These are phyloP conservation scores for Chymomyza costata DNA, from an alignment of 1,140 invertebrate species.

Conservation along the genomic window DNA sequence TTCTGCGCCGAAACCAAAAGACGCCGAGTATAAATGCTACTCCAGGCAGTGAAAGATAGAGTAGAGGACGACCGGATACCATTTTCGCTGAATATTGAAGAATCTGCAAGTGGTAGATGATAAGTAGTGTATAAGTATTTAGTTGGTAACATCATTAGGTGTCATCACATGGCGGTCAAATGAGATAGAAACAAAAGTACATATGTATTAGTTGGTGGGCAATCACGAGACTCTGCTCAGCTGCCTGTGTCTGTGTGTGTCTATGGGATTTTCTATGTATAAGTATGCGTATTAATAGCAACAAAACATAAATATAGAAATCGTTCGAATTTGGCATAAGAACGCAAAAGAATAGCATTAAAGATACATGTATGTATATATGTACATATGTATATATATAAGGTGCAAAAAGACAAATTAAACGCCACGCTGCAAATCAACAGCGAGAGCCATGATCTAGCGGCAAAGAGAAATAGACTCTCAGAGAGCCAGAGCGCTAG, in stretches of 20 bases:
- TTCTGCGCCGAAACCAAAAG: slow-evolving; percentile 74
- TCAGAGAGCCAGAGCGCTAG: slow-evolving; percentile 5
- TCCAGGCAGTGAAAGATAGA: slow-evolving; percentile 74
- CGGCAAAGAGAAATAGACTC: no score
- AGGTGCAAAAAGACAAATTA: slow-evolving; percentile 49
- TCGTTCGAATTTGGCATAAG: slow-evolving; percentile 26
- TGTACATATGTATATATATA: no score
- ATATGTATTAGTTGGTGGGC: slow-evolving; percentile 1
- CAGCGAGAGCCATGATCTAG: neutral
- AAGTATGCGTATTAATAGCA: slow-evolving; percentile 60
- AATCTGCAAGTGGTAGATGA: slow-evolving; percentile 41
- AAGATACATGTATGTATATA: no score
- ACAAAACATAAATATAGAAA: slow-evolving; percentile 65
- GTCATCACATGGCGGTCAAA: neutral
- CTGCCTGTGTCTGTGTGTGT: slow-evolving; percentile 10
- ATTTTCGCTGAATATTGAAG: slow-evolving; percentile 75
- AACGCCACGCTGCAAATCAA: slow-evolving; percentile 62
- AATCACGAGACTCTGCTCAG: slow-evolving; percentile 57
- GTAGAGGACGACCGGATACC: slow-evolving; percentile 74
- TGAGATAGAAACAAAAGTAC: neutral
- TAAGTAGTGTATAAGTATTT: slow-evolving; percentile 11
- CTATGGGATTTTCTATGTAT: neutral
- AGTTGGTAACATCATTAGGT: neutral
- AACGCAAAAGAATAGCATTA: neutral
- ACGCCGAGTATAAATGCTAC: slow-evolving; percentile 74